These are phyloP conservation scores for Clepsis dumicolana DNA, from an alignment of 2,888 invertebrate species.

Conservation along the genomic window DNA sequence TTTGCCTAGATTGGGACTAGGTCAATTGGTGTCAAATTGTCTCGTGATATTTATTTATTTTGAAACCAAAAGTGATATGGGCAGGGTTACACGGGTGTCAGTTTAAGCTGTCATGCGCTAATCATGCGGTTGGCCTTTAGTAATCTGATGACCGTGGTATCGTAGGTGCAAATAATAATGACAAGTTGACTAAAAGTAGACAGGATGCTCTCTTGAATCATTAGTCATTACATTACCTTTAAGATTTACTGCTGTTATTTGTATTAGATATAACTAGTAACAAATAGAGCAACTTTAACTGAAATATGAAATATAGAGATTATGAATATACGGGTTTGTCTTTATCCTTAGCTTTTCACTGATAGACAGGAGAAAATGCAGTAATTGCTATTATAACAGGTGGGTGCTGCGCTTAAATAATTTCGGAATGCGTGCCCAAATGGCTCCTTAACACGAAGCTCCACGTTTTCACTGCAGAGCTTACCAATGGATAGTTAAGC, in stretches of 20 bases:
- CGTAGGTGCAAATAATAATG: conserved; percentile 1
- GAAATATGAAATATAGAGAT: background rate
- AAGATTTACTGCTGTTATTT: background rate
- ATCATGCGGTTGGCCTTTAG: conserved; percentile 41
- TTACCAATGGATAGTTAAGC: background rate
- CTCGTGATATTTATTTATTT: no score
- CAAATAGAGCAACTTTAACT: background rate
- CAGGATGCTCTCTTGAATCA: background rate
- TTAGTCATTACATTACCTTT: background rate
- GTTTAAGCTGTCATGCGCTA: conserved; percentile 25
- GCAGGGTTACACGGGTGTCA: conserved; percentile 26
- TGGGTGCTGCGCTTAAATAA: conserved; percentile 30
- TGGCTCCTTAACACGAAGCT: conserved; percentile 31
- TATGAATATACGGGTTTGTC: background rate
- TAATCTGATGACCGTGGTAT: conserved; percentile 40
- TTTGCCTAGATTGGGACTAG: no score
- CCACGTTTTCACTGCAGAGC: background rate
- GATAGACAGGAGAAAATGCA: background rate
- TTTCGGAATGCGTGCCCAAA: conserved; percentile 19
- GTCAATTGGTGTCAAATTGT: no score
- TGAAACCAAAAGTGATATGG: background rate
- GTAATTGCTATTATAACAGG: conserved; percentile 17
- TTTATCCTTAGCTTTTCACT: background rate
- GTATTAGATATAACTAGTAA: background rate
- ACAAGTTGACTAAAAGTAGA: background rate